Percentiles rank a stretch among this genome's conserved stretches.
These are phyloP conservation scores for Cavia aperea DNA, from an alignment of 2,113 vertebrate species.

Conservation along the genomic window DNA sequence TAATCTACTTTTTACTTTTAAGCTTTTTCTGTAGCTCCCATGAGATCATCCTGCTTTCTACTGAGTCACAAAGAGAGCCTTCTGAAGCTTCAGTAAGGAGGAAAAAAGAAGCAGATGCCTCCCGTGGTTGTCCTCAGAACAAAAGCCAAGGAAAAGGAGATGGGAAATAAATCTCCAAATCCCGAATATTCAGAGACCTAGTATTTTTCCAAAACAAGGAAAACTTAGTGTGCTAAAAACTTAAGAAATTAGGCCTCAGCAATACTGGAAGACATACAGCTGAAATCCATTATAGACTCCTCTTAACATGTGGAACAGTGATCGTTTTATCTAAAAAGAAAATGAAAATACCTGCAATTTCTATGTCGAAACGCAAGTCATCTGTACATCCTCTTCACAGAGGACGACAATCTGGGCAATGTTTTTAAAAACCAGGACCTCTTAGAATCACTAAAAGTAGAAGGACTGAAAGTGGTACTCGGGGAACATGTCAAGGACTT, in stretches of 20 bases:
- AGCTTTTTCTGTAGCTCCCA: conserved; percentile 37
- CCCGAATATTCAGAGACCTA: conserved; percentile 4
- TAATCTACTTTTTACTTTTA: conserved; percentile 50
- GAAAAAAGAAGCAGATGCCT: conserved; percentile 29
- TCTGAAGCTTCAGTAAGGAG: conserved; percentile 32
- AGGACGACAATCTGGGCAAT: not conserved
- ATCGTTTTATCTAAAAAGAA: not conserved
- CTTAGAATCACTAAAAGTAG: not conserved
- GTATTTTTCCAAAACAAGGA: conserved; percentile 42
- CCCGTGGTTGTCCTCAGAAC: conserved; percentile 18
- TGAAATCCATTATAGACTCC: not conserved
- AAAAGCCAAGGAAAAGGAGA: conserved; percentile 25
- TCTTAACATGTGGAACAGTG: not conserved
- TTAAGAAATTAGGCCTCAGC: not conserved
- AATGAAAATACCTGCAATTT: not conserved
- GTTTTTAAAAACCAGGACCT: not conserved
- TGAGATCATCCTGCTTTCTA: conserved; percentile 36
- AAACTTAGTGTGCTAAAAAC: conserved; percentile 10
- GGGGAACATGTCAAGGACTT: not conserved
- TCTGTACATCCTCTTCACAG: not conserved
- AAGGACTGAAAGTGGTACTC: not conserved
- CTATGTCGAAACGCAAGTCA: not conserved
- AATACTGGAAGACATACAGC: not conserved
- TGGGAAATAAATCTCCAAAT: not conserved
- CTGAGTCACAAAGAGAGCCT: conserved; percentile 28